These are phyloP conservation scores for Tetragnatha versicolor DNA, from an alignment of 1,140 invertebrate species.

Conservation along the genomic window DNA sequence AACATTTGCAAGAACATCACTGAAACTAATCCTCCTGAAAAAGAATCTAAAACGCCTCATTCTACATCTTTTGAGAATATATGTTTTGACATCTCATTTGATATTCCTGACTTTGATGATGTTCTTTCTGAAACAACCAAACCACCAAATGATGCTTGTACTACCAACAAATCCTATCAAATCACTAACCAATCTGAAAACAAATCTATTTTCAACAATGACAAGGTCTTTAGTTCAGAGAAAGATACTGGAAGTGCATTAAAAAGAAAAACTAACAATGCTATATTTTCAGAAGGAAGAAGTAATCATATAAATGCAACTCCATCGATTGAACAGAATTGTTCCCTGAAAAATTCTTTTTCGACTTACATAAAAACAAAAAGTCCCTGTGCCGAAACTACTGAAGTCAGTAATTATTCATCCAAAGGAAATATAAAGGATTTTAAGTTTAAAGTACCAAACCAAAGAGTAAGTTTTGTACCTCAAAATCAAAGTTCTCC, in stretches of 20 bases:
- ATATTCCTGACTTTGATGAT: slow-evolving; percentile 3
- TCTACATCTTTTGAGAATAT: not conserved
- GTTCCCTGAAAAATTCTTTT: too few species aligned
- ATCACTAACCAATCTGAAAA: not conserved
- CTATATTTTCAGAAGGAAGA: too few species aligned
- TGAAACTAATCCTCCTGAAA: not conserved
- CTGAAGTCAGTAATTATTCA: too few species aligned
- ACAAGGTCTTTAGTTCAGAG: too few species aligned
- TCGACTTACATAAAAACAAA: slow-evolving; percentile 1
- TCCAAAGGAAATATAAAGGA: too few species aligned
- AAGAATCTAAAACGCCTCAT: not conserved
- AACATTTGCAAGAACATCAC: too few species aligned
- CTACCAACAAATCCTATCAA: not conserved
- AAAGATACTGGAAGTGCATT: too few species aligned
- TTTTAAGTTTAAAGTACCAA: not conserved
- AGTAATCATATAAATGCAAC: too few species aligned
- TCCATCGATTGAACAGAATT: too few species aligned
- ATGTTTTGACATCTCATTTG: slow-evolving; percentile 44
- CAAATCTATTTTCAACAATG: not conserved
- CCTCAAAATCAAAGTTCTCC: too few species aligned
- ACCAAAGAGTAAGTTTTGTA: not conserved
- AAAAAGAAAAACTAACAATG: too few species aligned
- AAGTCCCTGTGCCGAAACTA: not conserved
- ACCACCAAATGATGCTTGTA: not conserved
- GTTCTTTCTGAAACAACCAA: not conserved